phyloP scores from a whole-genome alignment of 2,888 invertebrate genomes.

The Dynastes tityus region DNA sequence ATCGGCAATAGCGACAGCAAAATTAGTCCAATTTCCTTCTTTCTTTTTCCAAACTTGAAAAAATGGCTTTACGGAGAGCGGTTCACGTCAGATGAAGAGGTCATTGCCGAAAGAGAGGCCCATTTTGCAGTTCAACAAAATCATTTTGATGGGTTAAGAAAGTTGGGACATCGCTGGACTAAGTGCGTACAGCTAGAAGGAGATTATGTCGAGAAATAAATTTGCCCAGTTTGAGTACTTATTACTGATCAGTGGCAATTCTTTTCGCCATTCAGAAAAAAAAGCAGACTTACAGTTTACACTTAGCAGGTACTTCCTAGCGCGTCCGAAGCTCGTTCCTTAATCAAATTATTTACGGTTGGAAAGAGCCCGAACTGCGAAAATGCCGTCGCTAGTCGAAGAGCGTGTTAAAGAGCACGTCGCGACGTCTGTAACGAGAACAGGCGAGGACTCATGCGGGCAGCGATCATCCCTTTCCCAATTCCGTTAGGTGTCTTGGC shows the following conservation, averaged over 20 bases:
- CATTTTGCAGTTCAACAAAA: too few relatives aligned
- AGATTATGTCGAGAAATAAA: too few relatives aligned
- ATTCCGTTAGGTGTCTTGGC: not conserved
- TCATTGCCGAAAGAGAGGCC: too few relatives aligned
- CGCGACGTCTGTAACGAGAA: not conserved
- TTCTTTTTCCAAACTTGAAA: too few relatives aligned
- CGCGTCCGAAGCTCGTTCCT: conserved; percentile 4
- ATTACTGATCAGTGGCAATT: not conserved
- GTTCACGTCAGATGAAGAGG: too few relatives aligned
- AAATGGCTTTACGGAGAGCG: too few relatives aligned
- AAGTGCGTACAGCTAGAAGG: too few relatives aligned
- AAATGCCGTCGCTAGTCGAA: not conserved
- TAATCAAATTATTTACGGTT: conserved; percentile 23
- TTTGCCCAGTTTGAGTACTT: not conserved
- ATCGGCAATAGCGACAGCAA: too few relatives aligned
- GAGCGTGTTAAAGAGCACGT: not conserved
- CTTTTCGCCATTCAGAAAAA: not conserved
- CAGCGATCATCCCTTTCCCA: not conserved
- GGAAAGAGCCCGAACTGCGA: not conserved
- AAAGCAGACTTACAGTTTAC: too few relatives aligned
- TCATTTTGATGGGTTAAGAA: too few relatives aligned
- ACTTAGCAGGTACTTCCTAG: not conserved
- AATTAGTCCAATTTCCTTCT: too few relatives aligned
- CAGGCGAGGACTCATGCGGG: not conserved
- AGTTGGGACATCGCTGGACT: too few relatives aligned